A percentile compares a stretch with the other conserved stretches of the same genome.
phyloP scores from a whole-genome alignment of 2,888 invertebrate species.

The Abrostola triplasia region DNA sequence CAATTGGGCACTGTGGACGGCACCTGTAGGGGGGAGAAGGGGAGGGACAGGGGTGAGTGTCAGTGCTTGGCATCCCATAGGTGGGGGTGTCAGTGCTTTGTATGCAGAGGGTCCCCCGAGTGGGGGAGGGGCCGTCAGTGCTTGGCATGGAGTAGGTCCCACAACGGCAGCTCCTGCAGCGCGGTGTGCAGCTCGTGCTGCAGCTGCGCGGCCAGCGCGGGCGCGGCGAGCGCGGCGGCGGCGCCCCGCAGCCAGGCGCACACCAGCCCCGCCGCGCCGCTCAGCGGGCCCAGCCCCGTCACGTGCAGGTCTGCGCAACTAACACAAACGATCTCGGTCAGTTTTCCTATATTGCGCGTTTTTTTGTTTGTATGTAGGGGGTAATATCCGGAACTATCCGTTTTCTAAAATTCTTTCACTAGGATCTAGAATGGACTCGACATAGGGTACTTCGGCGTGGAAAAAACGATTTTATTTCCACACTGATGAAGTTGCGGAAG shows the following conservation, averaged over 20 bases:
- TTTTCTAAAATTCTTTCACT: not conserved
- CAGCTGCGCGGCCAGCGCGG: constrained; percentile 72
- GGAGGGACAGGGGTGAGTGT: too few species aligned
- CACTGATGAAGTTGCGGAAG: too few species aligned
- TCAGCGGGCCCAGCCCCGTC: constrained; percentile 81
- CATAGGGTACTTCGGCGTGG: too few species aligned
- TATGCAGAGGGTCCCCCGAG: constrained; percentile 76
- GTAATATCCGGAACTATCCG: not conserved
- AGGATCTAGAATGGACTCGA: too few species aligned
- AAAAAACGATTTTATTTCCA: too few species aligned
- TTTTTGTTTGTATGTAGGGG: not conserved
- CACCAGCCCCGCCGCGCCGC: constrained; percentile 62
- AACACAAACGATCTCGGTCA: not conserved
- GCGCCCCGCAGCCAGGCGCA: constrained; percentile 66
- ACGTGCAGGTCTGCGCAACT: constrained; percentile 83
- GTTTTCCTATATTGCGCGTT: not conserved
- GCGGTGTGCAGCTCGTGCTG: constrained; percentile 75
- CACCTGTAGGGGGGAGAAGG: too few species aligned
- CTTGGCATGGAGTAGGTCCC: constrained; percentile 74
- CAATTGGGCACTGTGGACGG: too few species aligned
- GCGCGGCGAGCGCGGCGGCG: constrained; percentile 71
- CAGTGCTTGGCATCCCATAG: too few species aligned
- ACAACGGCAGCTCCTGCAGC: constrained; percentile 75
- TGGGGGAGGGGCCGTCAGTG: too few species aligned
- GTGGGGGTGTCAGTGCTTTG: constrained; percentile 57